phyloP scores from a whole-genome alignment of 2,797 vertebrate species.

The Melanogrammus aeglefinus region DNA sequence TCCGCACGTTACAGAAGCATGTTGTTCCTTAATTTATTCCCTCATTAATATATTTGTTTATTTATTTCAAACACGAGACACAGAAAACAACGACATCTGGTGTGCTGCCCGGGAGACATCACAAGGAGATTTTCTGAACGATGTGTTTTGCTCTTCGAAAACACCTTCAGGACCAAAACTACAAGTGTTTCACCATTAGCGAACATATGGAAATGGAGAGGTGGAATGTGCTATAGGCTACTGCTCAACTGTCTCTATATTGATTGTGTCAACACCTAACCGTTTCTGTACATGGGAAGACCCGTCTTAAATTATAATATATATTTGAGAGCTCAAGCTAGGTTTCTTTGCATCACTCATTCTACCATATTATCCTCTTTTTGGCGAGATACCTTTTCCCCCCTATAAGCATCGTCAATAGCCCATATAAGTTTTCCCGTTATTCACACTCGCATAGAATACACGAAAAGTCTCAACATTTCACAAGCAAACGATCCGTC shows the following conservation, averaged over 20 bases:
- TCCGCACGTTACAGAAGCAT: not conserved
- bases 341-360: too few species aligned
- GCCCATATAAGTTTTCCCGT: too few species aligned
- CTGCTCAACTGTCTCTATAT: not conserved
- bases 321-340: not conserved
- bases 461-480: too few species aligned
- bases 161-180: not conserved
- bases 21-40: not conserved
- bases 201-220: conserved; percentile 4
- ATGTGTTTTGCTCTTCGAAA: not conserved
- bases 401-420: too few species aligned
- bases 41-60: conserved; percentile 39
- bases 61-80: conserved; percentile 36
- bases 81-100: conserved; percentile 41
- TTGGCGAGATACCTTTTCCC: too few species aligned
- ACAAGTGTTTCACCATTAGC: not conserved
- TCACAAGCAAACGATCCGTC: too few species aligned
- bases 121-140: not conserved
- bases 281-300: not conserved
- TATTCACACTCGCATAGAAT: too few species aligned
- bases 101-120: conserved; percentile 26
- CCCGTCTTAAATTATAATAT: not conserved
- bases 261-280: not conserved
- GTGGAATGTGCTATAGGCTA: not conserved
- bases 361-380: too few species aligned